phyloP scores from a whole-genome alignment of 2,113 vertebrate species.

The Camelus bactrianus region DNA sequence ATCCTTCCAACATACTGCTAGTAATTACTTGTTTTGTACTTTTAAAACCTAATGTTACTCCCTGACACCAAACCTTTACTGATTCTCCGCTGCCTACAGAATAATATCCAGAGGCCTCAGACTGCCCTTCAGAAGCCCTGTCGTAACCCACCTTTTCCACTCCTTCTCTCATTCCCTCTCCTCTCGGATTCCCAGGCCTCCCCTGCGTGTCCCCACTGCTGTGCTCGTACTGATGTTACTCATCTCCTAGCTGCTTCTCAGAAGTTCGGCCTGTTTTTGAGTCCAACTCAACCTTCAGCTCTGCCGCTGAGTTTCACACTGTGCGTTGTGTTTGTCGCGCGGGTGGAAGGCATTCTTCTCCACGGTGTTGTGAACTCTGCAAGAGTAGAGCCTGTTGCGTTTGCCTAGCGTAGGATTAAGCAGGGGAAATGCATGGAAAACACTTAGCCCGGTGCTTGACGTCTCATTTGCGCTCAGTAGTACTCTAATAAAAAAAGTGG shows the following conservation, averaged over 20 bases:
- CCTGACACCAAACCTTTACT: not conserved
- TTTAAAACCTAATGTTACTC: conserved; percentile 13
- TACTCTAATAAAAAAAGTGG: conserved; percentile 42
- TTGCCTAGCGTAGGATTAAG: not conserved
- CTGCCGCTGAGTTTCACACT: not conserved
- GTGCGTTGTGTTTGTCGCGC: not conserved
- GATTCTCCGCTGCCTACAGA: not conserved
- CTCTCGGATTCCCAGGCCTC: not conserved
- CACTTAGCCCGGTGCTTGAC: not conserved
- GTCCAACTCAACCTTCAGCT: not conserved
- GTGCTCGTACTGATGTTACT: not conserved
- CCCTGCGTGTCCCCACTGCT: not conserved
- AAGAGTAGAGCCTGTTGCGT: not conserved
- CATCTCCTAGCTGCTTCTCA: conserved; percentile 14
- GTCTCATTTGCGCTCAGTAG: conserved; percentile 27
- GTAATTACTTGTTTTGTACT: conserved; percentile 26
- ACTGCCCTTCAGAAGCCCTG: not conserved
- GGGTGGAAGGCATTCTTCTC: not conserved
- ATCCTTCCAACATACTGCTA: not conserved
- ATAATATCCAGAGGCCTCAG: not conserved
- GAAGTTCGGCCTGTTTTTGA: conserved; percentile 27
- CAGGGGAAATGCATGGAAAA: not conserved
- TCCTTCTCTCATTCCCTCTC: not conserved
- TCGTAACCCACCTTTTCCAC: not conserved
- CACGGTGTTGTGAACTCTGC: not conserved